Base-by-base conservation (phyloP, 92 coral and sea anemone species). In the Diadumene lineata region DNA sequence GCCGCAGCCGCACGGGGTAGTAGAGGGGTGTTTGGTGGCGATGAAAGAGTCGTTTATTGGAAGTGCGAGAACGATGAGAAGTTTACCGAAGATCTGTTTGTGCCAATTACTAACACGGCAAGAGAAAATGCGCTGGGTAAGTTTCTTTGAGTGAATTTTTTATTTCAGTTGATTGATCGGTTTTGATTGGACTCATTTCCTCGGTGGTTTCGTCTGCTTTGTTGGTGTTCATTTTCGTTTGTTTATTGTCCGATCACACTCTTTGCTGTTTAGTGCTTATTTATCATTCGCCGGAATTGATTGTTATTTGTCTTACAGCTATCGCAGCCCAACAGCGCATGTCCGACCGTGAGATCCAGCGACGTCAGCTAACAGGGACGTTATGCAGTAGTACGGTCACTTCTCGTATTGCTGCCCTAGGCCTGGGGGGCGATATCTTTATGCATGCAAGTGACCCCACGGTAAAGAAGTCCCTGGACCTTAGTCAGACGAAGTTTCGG, bases 31-130 rank as follows among this genome's bases (percentile, higher is more conserved):
- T 96, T 88, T 79, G 99, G 99, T 53, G 99, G 99, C 0, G 90
- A 96, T 50, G 99, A 96, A 51, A 80, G 99, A 31, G 96, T 96
- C 46, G 88, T 92, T 48, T 96, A 96, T 91, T 96, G 99, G 99
- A 96, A 89, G 82, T 87, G 97, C 60, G 97, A 96, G 18, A 81
- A 86, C 55, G 68, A 70, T 55, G 99, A 96, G 80, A 81, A 81
- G 9, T 96, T 92, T 66, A 96, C 96, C 18, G 99, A 96, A 70
- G 90, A 89, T 44, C 78, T 96, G 44, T 51, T 78, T 34, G 84
- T 96, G 31, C 90, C 99, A 23, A 33, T 89, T 57, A 87, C 75
- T 22, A 96, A 96, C 53, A 70, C 74, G 28, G 90, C 96, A 21
- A 89, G 87, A 60, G 99, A 96, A 78, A 86, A 80, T 48, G 99